A percentile compares a stretch with the other conserved stretches of the same genome.
phyloP scores from a whole-genome alignment of 35 echinoderm and acorn worm species.

The Anneissia japonica region DNA sequence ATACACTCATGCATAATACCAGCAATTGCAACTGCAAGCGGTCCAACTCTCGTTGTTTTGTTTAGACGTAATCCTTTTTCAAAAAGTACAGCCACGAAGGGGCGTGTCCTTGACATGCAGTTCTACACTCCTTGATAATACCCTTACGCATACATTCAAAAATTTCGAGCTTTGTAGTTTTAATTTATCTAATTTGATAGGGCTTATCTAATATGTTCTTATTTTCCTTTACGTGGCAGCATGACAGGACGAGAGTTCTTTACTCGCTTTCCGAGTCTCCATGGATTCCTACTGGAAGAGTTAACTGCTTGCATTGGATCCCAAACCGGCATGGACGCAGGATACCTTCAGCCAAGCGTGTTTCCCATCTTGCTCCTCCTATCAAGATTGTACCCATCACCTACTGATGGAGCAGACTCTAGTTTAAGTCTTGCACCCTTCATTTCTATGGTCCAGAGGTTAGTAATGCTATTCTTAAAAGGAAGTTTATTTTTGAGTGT shows the following conservation, averaged over 20 bases:
- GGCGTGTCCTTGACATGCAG: too few species aligned
- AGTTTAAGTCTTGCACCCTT: conserved; percentile 52
- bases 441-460: conserved; percentile 71
- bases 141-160: too few species aligned
- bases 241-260: conserved; percentile 97
- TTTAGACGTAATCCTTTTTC: too few species aligned
- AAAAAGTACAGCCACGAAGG: too few species aligned
- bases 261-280: conserved; percentile 69
- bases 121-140: too few species aligned
- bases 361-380: conserved; percentile 75
- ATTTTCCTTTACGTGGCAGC: conserved; percentile 18
- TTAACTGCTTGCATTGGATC: conserved; percentile 28
- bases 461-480: not conserved
- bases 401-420: conserved; percentile 47
- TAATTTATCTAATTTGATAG: too few species aligned
- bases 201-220: too few species aligned
- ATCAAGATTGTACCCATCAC: conserved; percentile 75
- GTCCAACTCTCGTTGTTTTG: too few species aligned
- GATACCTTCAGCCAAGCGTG: conserved; percentile 71
- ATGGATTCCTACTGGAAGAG: conserved; percentile 70
- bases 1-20: too few species aligned
- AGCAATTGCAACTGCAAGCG: too few species aligned
- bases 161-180: too few species aligned
- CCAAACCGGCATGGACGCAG: not conserved
- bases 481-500: too few species aligned